These are phyloP conservation scores for Sialia sialis DNA, from an alignment of 2,113 vertebrate species.

Conservation along the genomic window DNA sequence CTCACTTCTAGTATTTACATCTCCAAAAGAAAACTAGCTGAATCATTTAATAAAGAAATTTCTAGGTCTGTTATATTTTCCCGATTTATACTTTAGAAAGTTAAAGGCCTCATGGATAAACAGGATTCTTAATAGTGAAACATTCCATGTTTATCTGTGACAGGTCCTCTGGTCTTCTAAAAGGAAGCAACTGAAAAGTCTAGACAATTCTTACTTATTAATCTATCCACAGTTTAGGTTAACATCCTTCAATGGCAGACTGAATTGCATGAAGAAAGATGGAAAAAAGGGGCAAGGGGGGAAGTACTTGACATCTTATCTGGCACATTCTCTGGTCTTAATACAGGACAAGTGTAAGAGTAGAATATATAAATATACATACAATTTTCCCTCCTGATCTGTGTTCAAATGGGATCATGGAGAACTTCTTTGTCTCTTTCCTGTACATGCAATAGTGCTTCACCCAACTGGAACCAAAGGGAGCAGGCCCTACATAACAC, in stretches of 20 bases:
- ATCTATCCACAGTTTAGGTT: background rate
- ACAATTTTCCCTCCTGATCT: conserved; percentile 92
- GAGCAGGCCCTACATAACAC: conserved; percentile 83
- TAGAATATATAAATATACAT: conserved; percentile 60
- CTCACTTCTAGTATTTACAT: background rate
- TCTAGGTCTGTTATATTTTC: background rate
- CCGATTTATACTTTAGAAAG: background rate
- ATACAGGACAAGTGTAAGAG: background rate
- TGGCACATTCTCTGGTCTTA: background rate
- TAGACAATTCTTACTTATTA: background rate
- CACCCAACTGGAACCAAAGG: conserved; percentile 97
- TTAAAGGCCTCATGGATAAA: background rate
- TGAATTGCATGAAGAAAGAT: background rate
- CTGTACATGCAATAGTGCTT: conserved; percentile 95
- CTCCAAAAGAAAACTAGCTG: background rate
- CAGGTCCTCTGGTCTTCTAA: background rate
- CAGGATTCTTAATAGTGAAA: background rate
- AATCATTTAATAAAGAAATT: background rate
- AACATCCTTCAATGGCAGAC: background rate
- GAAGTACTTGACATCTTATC: background rate
- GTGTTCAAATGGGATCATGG: conserved; percentile 95
- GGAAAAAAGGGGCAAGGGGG: background rate
- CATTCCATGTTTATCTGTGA: background rate
- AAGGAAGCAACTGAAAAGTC: background rate
- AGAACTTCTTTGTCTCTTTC: conserved; percentile 92